Evolutionary conservation across 2,113 vertebrate genomes (phyloP).

Genomic region (Oreochromis spilurus): DNA sequence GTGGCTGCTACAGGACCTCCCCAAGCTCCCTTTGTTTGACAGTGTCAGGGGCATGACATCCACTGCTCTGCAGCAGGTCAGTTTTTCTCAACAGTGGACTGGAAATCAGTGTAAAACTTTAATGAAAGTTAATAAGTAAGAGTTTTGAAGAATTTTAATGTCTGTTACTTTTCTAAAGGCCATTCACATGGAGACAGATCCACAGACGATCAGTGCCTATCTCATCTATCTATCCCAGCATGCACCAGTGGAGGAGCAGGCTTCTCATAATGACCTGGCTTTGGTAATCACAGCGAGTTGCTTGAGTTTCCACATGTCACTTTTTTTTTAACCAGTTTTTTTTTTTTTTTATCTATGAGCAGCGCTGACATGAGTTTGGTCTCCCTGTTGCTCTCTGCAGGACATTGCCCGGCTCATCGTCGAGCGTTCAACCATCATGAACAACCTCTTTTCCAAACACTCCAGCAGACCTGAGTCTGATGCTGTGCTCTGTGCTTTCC

Average conservation of each 20-base stretch:
- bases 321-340: not conserved
- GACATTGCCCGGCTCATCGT: conserved; percentile 93
- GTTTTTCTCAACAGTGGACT: not conserved
- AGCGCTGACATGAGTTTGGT: not conserved
- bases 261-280: conserved; percentile 89
- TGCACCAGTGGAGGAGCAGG: conserved; percentile 92
- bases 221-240: conserved; percentile 96
- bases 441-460: conserved; percentile 90
- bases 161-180: conserved; percentile 71
- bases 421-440: conserved; percentile 98
- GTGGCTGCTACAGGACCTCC: conserved; percentile 91
- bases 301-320: not conserved
- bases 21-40: conserved; percentile 87
- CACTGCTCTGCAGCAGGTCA: conserved; percentile 89
- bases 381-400: conserved; percentile 50
- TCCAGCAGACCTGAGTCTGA: conserved; percentile 81
- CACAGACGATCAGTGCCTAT: conserved; percentile 95
- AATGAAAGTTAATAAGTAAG: not conserved
- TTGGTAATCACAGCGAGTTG: conserved; percentile 75
- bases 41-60: conserved; percentile 87
- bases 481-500: conserved; percentile 85
- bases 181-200: conserved; percentile 96
- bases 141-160: not conserved
- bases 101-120: not conserved
- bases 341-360: not conserved